Evolutionary conservation across 2,888 invertebrate genomes (phyloP), one percentile per base, ranked within the genome.

Genomic region (Epistrophe grossulariae): DNA sequence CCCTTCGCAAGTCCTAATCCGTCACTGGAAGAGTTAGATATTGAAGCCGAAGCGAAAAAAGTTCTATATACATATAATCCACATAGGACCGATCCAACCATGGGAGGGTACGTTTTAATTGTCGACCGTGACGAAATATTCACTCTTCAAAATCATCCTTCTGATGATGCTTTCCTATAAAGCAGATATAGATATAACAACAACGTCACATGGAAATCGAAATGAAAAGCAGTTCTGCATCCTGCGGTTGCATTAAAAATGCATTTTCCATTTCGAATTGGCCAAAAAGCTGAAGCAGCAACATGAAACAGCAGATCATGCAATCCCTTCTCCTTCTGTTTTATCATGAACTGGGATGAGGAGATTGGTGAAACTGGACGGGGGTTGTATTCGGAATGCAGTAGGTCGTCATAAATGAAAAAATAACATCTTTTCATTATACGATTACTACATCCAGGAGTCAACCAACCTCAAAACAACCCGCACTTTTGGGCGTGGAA

Each of bases 161-260:
- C 35, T 15, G n/a, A 31, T 31, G n/a, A 13, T 66, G 45, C 28
- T 48, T 31, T 2, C 11, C 64, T 24, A 31, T 31, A 55, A 19
- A 24, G 24, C 28, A 52, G 24, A 19, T 38, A 35, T 7, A 17
- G 5, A 43, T 28, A 55, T 15, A 55, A 55, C 28, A 55, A 70
- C 52, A 70, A 52, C 52, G 50, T 52, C 68, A 68, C 35, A 50
- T 17, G 38, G 28, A 70, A 40, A 52, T 40, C 50, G 28, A 70
- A 70, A 52, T 40, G 55, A 55, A 70, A 52, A 55, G 52, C 70
- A 70, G 40, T 28, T 55, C 70, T 79, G 70, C 19, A 76, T 76
- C 79, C 79, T 83, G 83, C 76, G 87, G 87, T 83, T 79, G 83
- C 66, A 87, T 87, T 87, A 79, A 79, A 87, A 83, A 83, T 87